Evolutionary conservation across 2,113 vertebrate species (phyloP), one percentile per base, ranked within the genome.

Genomic region (Ovibos moschatus): DNA sequence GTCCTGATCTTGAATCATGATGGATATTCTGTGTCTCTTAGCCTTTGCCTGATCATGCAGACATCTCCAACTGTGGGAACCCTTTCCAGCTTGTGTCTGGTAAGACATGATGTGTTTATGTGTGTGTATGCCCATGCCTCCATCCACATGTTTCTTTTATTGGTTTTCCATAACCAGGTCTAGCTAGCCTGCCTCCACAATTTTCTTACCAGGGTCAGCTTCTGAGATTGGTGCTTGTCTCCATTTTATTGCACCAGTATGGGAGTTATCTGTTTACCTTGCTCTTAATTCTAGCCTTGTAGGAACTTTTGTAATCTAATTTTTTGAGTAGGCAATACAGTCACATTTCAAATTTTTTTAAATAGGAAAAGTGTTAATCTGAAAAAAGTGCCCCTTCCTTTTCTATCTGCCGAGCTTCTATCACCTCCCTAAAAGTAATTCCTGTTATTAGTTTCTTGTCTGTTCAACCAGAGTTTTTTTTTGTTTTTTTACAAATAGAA

Each of bases 21-120:
- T 92, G 71, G 86, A 81, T 97, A n/a, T 97, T 98, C 83, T 98
- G 67, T 97, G 89, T 98, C 89, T 96, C 87, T 85, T 43, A 99
- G 98, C 98, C 98, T 98, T 98, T 98, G 97, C 98, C 98, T 97
- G 98, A 98, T 97, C 98, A 98, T 97, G 96, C 98, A 98, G 98
- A 98, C 91, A 96, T 98, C 95, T 98, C 98, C 97, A 98, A 91
- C 96, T 98, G 98, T 98, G 98, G 98, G 97, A 98, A 98, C 89
- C 98, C 98, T 97, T 98, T 98, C 98, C 98, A 98, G 95, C 98
- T 98, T 93, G 93, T 98, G 93, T 97, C 98, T 98, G 98, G 98
- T 99, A 98, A 98, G 98, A 86, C 71, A 84, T 78, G 9, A 2
- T 82, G 13, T 91, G 62, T 92, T 4, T 88, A 4, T 91, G 28